phyloP scores from a whole-genome alignment of 2,113 vertebrate species.

The Ceyx melanurus region DNA sequence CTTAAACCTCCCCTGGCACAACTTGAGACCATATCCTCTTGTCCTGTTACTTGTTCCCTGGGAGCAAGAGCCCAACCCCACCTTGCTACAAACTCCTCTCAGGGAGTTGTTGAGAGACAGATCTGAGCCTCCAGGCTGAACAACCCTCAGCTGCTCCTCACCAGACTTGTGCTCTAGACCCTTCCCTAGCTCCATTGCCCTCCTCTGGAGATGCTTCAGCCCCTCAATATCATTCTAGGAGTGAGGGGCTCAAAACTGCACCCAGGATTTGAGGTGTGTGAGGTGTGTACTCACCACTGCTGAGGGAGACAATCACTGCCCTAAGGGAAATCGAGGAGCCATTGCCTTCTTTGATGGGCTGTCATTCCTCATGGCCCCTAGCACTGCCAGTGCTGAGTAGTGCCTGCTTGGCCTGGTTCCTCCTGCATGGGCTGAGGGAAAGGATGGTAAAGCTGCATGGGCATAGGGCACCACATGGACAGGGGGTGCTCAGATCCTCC shows the following conservation, averaged over 20 bases:
- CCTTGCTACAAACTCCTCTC: not conserved
- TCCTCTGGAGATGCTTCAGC: not conserved
- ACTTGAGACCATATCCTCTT: not conserved
- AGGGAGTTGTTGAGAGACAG: not conserved
- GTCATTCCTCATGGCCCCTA: not conserved
- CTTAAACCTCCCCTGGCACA: not conserved
- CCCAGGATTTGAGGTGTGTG: not conserved
- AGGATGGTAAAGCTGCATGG: not conserved
- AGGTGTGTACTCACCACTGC: fast-evolving
- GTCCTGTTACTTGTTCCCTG: not conserved
- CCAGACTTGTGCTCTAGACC: not conserved
- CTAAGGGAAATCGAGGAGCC: not conserved
- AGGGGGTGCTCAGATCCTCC: not conserved
- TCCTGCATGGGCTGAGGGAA: not conserved
- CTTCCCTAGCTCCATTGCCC: not conserved
- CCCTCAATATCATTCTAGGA: not conserved
- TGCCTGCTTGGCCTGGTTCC: not conserved
- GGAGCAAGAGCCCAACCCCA: not conserved
- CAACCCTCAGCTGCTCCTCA: not conserved
- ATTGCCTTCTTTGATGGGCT: fast-evolving
- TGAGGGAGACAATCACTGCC: not conserved
- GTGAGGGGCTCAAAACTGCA: not conserved
- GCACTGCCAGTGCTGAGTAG: fast-evolving
- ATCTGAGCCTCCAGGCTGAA: not conserved
- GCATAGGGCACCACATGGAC: not conserved